Percentiles rank a stretch among this genome's conserved stretches.
These are phyloP conservation scores for Thalassaphorura encarpata DNA, from an alignment of 1,140 invertebrate species.

Conservation along the genomic window DNA sequence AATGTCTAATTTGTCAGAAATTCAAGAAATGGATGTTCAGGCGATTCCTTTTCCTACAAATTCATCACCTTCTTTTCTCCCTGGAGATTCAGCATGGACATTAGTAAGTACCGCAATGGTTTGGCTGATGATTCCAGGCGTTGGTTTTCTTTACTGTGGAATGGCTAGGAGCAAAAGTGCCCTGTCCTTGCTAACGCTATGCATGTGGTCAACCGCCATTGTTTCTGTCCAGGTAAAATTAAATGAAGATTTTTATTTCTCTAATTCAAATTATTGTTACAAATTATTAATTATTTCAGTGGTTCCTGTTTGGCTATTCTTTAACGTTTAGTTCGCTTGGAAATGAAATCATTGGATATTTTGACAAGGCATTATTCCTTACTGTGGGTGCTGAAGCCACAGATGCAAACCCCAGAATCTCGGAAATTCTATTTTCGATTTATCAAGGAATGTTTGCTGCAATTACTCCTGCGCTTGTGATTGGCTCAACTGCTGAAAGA, in stretches of 20 bases:
- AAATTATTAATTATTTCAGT: too few species aligned
- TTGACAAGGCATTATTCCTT: neutral
- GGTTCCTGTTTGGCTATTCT: neutral
- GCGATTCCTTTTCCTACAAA: too few species aligned
- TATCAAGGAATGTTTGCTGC: slow-evolving; percentile 6
- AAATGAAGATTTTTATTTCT: too few species aligned
- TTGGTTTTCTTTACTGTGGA: neutral
- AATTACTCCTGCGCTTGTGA: neutral
- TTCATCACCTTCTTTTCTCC: neutral
- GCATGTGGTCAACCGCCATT: neutral
- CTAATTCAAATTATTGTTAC: too few species aligned
- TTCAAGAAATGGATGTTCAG: too few species aligned
- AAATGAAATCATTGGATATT: neutral
- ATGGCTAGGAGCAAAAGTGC: neutral
- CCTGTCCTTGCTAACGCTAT: neutral
- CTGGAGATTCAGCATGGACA: neutral
- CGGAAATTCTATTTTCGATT: slow-evolving; percentile 8
- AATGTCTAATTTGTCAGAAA: too few species aligned
- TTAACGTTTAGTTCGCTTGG: neutral
- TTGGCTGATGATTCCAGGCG: neutral
- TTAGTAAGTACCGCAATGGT: neutral
- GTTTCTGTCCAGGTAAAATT: too few species aligned
- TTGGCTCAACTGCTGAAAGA: neutral
- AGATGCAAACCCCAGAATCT: too few species aligned
- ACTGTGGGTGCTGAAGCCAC: neutral